A percentile compares a stretch with the other conserved stretches of the same genome.
Conservation (phyloP, 2,888 invertebrate genomes). For the Alsophila aescularia region DNA sequence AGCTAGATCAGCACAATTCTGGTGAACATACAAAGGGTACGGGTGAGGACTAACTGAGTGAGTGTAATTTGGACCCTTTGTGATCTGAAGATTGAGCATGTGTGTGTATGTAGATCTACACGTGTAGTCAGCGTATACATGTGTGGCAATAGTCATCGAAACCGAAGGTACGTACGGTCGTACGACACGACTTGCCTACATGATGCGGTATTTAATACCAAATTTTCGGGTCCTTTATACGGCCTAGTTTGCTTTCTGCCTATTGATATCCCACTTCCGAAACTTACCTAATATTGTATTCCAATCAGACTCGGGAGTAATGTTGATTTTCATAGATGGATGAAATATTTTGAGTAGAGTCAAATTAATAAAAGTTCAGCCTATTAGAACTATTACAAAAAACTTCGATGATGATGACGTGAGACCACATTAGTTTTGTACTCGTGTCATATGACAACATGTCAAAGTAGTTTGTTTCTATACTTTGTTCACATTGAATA, state of each 20-base stretch:
- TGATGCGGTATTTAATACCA: slow-evolving; percentile 61
- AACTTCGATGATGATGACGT: no score
- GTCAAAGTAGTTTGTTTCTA: no score
- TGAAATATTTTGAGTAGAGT: neutral
- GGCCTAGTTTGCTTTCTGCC: slow-evolving; percentile 31
- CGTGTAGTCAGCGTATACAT: slow-evolving; percentile 27
- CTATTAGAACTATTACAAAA: no score
- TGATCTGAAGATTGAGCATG: slow-evolving; percentile 43
- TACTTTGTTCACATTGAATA: no score
- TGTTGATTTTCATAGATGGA: slow-evolving; percentile 6
- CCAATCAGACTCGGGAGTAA: slow-evolving; percentile 11
- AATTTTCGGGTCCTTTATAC: slow-evolving; percentile 33
- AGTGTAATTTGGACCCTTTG: slow-evolving; percentile 66
- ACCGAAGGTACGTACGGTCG: slow-evolving; percentile 30
- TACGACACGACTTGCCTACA: slow-evolving; percentile 44
- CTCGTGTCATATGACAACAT: no score
- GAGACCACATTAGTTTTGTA: no score
- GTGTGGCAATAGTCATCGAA: slow-evolving; percentile 51
- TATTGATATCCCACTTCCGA: slow-evolving; percentile 20
- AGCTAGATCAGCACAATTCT: slow-evolving; percentile 56
- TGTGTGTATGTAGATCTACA: slow-evolving; percentile 19
- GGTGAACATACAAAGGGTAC: slow-evolving; percentile 52
- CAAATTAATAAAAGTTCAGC: no score
- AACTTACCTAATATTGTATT: slow-evolving; percentile 16
- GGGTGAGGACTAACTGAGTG: slow-evolving; percentile 51